Percentiles rank a stretch among this genome's conserved stretches.
Conservation (phyloP, 2,113 vertebrate genomes). For the Sigmodon hispidus region DNA sequence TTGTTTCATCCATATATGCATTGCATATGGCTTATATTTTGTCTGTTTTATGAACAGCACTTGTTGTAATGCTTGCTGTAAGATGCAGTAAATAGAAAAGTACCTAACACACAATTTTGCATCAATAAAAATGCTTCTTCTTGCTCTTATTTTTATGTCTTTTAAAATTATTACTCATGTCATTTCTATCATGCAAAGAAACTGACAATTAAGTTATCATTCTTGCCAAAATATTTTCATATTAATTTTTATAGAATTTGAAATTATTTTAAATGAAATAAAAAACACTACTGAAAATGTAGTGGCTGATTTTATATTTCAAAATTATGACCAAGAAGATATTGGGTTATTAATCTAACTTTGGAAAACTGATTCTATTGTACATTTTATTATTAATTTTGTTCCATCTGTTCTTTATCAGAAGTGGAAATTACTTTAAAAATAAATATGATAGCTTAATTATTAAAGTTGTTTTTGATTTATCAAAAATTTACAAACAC, state of each 20-base stretch:
- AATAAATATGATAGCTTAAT: no score
- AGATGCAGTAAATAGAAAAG: neutral
- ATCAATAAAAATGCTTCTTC: neutral
- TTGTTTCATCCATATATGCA: neutral
- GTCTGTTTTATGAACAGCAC: neutral
- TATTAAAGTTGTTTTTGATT: neutral
- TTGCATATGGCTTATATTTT: neutral
- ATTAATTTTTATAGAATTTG: neutral
- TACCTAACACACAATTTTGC: neutral
- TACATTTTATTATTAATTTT: neutral
- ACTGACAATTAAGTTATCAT: neutral
- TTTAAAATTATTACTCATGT: neutral
- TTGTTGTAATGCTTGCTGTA: neutral
- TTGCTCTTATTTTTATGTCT: neutral
- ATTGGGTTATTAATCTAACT: neutral
- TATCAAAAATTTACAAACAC: neutral
- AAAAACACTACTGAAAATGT: neutral
- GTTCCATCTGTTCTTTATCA: neutral
- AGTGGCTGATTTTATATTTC: neutral
- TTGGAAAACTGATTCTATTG: neutral
- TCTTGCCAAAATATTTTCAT: neutral
- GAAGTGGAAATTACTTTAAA: neutral
- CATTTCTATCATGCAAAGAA: neutral
- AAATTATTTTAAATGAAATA: neutral
- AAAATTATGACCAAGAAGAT: neutral